Evolutionary conservation across 2,888 invertebrate genomes (phyloP).

Genomic region (Dryococelus australis): DNA sequence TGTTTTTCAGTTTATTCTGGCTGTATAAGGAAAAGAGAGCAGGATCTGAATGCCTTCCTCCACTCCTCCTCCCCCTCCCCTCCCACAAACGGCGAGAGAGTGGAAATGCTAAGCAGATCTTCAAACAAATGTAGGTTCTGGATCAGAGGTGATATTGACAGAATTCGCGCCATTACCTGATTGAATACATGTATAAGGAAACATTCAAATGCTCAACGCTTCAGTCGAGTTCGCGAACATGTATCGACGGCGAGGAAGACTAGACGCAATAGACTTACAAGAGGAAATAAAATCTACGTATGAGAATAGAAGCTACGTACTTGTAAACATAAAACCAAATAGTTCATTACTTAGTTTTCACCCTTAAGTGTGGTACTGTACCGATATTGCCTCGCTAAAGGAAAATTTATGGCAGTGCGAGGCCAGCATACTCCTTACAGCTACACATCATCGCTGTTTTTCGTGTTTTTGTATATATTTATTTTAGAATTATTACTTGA

Average conservation of each 20-base stretch:
- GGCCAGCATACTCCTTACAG: no score
- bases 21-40: background rate
- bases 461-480: no score
- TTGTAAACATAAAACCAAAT: background rate
- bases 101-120: constrained; percentile 24
- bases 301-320: background rate
- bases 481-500: no score
- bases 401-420: no score
- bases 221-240: background rate
- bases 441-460: no score
- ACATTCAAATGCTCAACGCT: background rate
- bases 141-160: constrained; percentile 30
- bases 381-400: no score
- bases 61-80: no score
- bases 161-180: constrained; percentile 25
- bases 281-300: background rate
- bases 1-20: background rate
- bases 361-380: background rate
- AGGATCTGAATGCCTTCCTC: background rate
- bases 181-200: constrained; percentile 18
- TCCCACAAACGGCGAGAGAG: no score
- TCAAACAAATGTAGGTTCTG: constrained; percentile 17
- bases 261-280: background rate
- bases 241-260: background rate
- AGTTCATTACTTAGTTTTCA: background rate